Percentiles rank a stretch among this genome's conserved stretches.
phyloP scores from a whole-genome alignment of 2,113 vertebrate species.

The Halichoerus grypus region DNA sequence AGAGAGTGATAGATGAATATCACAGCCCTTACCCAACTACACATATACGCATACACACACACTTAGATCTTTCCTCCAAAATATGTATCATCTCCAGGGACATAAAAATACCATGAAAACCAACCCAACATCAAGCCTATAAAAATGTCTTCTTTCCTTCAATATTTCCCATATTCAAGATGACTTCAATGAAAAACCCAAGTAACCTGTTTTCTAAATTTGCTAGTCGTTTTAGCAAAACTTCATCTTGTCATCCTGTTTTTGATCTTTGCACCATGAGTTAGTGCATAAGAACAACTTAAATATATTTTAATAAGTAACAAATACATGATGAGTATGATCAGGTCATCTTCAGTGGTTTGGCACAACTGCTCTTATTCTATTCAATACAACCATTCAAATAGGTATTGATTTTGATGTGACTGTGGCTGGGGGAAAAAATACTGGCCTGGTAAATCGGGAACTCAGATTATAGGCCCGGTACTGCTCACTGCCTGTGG shows the following conservation, averaged over 20 bases:
- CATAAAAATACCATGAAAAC: constrained; percentile 26
- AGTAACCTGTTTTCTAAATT: neutral
- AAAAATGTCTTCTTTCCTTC: neutral
- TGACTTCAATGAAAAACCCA: neutral
- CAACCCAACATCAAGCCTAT: neutral
- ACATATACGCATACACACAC: neutral
- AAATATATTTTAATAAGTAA: neutral
- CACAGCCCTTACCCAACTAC: neutral
- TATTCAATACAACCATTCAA: neutral
- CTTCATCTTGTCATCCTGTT: neutral
- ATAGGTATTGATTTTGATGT: neutral
- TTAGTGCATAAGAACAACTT: neutral
- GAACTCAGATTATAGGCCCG: neutral
- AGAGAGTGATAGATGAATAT: neutral
- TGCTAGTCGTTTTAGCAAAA: neutral
- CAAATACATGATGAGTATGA: neutral
- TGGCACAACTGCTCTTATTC: neutral
- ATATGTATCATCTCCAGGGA: neutral
- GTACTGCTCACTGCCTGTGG: neutral
- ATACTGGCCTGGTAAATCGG: neutral
- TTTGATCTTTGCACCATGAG: neutral
- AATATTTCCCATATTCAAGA: neutral
- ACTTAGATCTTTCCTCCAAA: neutral
- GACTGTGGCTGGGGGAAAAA: neutral
- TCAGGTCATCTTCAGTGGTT: neutral